These are phyloP conservation scores for Sweltsa coloradensis DNA, from an alignment of 1,140 invertebrate species.

Conservation along the genomic window DNA sequence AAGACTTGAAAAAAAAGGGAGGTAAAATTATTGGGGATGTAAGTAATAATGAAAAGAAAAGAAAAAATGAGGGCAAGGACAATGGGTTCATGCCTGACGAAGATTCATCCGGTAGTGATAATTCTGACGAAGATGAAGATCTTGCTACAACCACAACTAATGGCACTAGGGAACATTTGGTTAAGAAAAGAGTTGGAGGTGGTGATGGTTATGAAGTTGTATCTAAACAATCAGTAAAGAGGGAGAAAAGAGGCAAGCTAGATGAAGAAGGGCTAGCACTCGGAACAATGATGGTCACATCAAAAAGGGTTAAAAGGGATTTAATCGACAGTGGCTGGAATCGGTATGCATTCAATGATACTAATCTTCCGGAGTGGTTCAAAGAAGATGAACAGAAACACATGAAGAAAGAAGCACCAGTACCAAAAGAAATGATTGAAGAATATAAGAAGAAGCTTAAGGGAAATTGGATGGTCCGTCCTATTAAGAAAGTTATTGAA, in stretches of 20 bases:
- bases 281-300: constrained; percentile 71
- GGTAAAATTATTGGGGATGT: constrained; percentile 36
- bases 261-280: constrained; percentile 77
- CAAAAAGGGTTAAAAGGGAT: constrained; percentile 74
- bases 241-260: constrained; percentile 58
- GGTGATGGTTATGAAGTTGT: constrained; percentile 56
- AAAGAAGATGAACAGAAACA: constrained; percentile 85
- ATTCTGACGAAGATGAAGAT: constrained; percentile 46
- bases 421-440: constrained; percentile 61
- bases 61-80: constrained; percentile 22
- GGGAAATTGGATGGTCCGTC: constrained; percentile 84
- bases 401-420: constrained; percentile 62
- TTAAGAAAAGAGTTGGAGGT: constrained; percentile 24
- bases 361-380: constrained; percentile 93
- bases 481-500: constrained; percentile 97
- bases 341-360: constrained; percentile 78
- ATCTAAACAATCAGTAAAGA: constrained; percentile 26
- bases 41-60: constrained; percentile 18
- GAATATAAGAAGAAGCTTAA: constrained; percentile 62
- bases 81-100: constrained; percentile 21
- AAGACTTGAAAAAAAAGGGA: constrained; percentile 59
- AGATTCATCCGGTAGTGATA: constrained; percentile 24
- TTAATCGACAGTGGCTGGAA: constrained; percentile 84
- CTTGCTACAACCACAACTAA: constrained; percentile 8
- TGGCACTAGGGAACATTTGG: constrained; percentile 17